Conservation (phyloP, 2,797 vertebrate genomes). For the Taeniopygia guttata region DNA sequence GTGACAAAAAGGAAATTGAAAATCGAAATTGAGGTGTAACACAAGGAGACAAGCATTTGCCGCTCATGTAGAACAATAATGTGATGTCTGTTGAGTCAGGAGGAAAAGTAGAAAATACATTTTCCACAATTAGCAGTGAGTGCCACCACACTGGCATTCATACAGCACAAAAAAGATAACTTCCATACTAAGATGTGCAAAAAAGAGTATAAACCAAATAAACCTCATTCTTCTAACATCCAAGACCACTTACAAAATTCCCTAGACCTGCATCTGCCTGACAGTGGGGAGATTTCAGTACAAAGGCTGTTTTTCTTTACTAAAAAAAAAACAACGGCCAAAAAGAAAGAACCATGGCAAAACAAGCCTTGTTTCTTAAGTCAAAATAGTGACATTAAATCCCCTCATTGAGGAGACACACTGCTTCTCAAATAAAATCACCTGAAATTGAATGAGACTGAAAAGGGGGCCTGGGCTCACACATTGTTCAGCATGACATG, state of each 20-base stretch:
- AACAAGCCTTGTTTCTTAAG: background rate
- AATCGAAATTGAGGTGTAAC: background rate
- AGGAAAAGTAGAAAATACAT: background rate
- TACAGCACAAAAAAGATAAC: background rate
- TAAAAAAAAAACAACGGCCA: background rate
- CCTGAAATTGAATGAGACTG: background rate
- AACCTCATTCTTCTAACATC: background rate
- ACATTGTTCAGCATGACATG: background rate
- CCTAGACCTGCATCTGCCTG: background rate
- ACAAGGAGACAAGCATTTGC: background rate
- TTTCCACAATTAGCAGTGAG: background rate
- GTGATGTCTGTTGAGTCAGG: background rate
- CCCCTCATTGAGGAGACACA: background rate
- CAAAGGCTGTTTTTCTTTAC: background rate
- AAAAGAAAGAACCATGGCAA: background rate
- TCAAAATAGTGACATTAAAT: background rate
- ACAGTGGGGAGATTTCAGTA: background rate
- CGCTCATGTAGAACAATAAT: background rate
- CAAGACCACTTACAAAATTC: background rate
- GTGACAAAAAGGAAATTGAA: background rate
- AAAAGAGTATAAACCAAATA: background rate
- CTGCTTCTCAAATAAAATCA: background rate
- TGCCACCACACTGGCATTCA: background rate
- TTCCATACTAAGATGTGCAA: background rate
- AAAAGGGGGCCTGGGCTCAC: too few species aligned